Evolutionary conservation across 2,888 invertebrate genomes (phyloP), one percentile per base, ranked within the genome.

Genomic region (Aelia acuminata): DNA sequence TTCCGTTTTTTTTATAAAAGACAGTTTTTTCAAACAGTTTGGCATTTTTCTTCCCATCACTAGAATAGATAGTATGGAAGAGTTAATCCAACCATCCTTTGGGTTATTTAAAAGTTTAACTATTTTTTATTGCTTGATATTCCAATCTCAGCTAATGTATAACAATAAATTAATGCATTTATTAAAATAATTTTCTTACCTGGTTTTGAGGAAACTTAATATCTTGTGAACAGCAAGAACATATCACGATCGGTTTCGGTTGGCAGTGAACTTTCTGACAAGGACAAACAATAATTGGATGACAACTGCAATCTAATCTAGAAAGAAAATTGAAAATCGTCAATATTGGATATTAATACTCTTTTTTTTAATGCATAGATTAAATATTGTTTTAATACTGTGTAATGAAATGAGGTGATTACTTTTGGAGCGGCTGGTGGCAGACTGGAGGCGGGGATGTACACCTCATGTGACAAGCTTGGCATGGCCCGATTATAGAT

Each of bases 271-370:
- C 84, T 43, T 87, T 88, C 31, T 89, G 89, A 84, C 89, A 89
- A 13, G 89, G 85, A 39, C 89, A 89, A 35, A 89, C 85, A 39
- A 88, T 87, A 22, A 88, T 88, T 26, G 89, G 80, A 47, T 89
- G 89, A 48, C 89, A 89, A 70, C 75, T 88, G 88, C 89, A 89
- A 31, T 89, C 87, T 35, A 89, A 63, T 48, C 89, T 89, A 47
- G 48, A 89, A 87, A 31, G n/a, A 1, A 57, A 85, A 49, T 57
- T 48, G n/a, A n/a, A n/a, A 48, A 43, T 43, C 10, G 43, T 5
- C 53, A 35, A n/a, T 70, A 22, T 15, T 50, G 15, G n/a, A 48
- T 57, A 50, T 13, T 49, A 22, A 26, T 22, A 7, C 43, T 43
- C 10, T 43, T 7, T 43, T 43, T 7, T 43, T 43, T 7, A 43